Evolutionary conservation across 2,888 invertebrate species (phyloP).

Genomic region (Dorcus hopei): DNA sequence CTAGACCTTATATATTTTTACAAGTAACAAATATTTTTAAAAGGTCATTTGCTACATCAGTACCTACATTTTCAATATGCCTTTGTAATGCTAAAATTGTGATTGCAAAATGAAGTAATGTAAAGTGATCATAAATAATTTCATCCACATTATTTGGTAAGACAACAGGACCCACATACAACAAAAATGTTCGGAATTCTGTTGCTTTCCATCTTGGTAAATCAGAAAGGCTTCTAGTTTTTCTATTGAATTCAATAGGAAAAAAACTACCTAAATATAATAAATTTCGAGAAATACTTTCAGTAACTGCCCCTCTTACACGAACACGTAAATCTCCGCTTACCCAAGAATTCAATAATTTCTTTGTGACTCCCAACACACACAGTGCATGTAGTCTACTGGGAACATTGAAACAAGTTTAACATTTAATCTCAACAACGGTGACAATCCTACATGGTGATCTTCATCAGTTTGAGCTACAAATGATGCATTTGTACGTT

Average conservation of each 20-base stretch:
- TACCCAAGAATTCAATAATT: slow-evolving; percentile 12
- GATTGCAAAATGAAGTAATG: slow-evolving; percentile 13
- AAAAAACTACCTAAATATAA: slow-evolving; percentile 2
- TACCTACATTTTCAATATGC: slow-evolving; percentile 6
- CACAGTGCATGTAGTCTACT: slow-evolving; percentile 14
- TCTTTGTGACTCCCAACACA: slow-evolving; percentile 14
- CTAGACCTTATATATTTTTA: slow-evolving; percentile 7
- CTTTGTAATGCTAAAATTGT: slow-evolving; percentile 8
- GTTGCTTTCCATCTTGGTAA: slow-evolving; percentile 24
- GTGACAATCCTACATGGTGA: slow-evolving; percentile 9
- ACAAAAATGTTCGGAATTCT: slow-evolving; percentile 18
- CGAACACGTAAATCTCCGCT: not conserved
- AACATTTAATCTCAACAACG: slow-evolving; percentile 7
- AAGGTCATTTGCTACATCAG: slow-evolving; percentile 6
- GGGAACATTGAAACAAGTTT: slow-evolving; percentile 8
- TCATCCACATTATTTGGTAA: slow-evolving; percentile 7
- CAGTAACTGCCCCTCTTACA: not conserved
- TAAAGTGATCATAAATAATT: slow-evolving; percentile 17
- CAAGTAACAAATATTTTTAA: slow-evolving; percentile 11
- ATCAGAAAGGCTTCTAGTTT: slow-evolving; percentile 16
- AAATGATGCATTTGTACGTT: slow-evolving; percentile 12
- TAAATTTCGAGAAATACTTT: too few species aligned
- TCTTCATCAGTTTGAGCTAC: slow-evolving; percentile 2
- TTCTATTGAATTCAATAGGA: slow-evolving; percentile 19
- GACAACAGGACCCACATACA: slow-evolving; percentile 19